phyloP scores from a whole-genome alignment of 1,140 invertebrate species.

The Rhyzopertha dominica region DNA sequence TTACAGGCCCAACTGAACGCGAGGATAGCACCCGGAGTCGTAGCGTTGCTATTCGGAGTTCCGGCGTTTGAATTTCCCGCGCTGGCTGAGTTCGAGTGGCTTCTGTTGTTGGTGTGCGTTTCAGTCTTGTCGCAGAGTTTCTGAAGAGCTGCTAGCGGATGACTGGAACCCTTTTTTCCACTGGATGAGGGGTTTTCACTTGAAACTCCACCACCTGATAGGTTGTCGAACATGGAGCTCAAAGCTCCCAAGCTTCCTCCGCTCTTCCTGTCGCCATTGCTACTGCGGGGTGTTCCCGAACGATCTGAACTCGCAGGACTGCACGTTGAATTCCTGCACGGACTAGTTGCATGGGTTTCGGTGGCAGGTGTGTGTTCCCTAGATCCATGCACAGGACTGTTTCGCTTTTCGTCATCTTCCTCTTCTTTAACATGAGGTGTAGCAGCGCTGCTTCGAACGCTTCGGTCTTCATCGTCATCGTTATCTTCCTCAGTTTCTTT shows the following conservation, averaged over 20 bases:
- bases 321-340: conserved; percentile 55
- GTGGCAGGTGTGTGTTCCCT: conserved; percentile 46
- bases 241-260: conserved; percentile 70
- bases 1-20: conserved; percentile 93
- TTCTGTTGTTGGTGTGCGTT: conserved; percentile 53
- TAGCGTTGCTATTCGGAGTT: conserved; percentile 30
- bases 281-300: conserved; percentile 63
- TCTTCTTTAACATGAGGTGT: conserved; percentile 38
- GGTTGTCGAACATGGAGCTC: conserved; percentile 84
- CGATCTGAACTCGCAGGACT: conserved; percentile 70
- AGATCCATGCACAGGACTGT: conserved; percentile 52
- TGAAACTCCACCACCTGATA: conserved; percentile 55
- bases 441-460: conserved; percentile 47
- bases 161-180: conserved; percentile 64
- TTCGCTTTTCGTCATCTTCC: conserved; percentile 31
- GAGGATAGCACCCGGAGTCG: conserved; percentile 73
- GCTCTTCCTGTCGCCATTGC: conserved; percentile 53
- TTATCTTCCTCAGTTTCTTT: conserved; percentile 55
- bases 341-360: conserved; percentile 48
- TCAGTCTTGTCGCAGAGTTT: conserved; percentile 94
- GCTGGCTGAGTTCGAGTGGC: conserved; percentile 38
- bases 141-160: conserved; percentile 87
- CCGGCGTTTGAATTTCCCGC: conserved; percentile 26
- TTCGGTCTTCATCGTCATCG: conserved; percentile 52
- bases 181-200: conserved; percentile 48